Evolutionary conservation across 2,113 vertebrate genomes (phyloP), one percentile per base, ranked within the genome.

Genomic region (Halichoerus grypus): DNA sequence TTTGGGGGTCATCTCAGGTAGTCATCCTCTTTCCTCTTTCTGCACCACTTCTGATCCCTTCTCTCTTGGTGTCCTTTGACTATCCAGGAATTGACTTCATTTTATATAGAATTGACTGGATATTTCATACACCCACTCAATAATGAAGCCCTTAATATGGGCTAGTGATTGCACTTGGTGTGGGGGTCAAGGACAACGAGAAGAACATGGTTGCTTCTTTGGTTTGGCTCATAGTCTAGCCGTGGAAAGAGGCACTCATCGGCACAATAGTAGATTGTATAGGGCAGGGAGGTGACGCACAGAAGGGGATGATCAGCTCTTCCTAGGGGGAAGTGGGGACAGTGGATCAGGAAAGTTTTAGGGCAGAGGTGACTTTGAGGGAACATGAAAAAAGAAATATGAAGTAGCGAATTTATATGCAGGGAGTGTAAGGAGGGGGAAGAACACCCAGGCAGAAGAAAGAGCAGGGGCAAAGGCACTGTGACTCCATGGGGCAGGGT

Each of bases 361-460:
- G 92, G 81, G 55, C 49, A 90, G 74, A 92, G 10, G 10, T 71
- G 80, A 67, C 36, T 76, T 77, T 42, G 28, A 88, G 19, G 24
- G 59, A 82, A 31, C 39, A 57, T 46, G 31, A 84, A 61, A 94
- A 93, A 95, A 88, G 74, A 69, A 74, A 72, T 88, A 89, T 49
- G 33, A 87, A 74, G 71, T 46, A 61, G 2, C 4, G 10, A 69
- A 59, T 42, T 77, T 88, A 61, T 55, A 21, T 51, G 46, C 46
- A 36, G 61, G 61, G 72, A 39, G 3, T 59, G 21, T 24, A 69
- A 63, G n/a, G 15, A 71, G 28, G 10, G 24, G 51, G 31, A 83
- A 94, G 84, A 63, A 7, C 11, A 36, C 12, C 6, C 18, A 51
- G 57, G 63, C 13, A 59, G 53, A 67, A n/a, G 69, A 63, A 61